Conservation (phyloP, 1,140 invertebrate species). For the Drosophila leontia region DNA sequence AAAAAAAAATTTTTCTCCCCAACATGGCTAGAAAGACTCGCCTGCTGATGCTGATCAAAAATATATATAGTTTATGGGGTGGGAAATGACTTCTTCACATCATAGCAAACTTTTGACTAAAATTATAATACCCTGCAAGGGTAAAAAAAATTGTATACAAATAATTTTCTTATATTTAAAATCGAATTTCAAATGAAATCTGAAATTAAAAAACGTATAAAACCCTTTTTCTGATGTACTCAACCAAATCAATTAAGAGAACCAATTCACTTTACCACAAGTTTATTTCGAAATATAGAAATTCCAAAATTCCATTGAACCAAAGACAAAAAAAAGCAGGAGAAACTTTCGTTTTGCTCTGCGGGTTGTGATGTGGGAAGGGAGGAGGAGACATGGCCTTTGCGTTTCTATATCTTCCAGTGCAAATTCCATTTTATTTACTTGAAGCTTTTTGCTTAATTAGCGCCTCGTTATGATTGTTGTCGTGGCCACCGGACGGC, state of each 20-base stretch:
- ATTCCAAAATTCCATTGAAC: neutral
- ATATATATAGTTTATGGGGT: no score
- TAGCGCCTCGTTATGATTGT: conserved; percentile 67
- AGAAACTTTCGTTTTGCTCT: neutral
- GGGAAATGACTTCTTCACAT: no score
- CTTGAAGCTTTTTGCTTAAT: conserved; percentile 70
- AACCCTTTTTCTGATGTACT: neutral
- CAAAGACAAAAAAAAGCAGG: neutral
- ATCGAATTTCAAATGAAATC: neutral
- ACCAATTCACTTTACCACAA: neutral
- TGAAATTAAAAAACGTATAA: neutral
- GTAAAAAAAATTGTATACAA: neutral
- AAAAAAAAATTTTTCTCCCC: no score
- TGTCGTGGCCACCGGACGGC: conserved; percentile 25
- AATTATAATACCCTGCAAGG: no score
- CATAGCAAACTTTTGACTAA: no score
- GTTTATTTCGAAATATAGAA: neutral
- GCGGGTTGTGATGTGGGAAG: neutral
- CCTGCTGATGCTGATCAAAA: no score
- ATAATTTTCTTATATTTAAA: neutral
- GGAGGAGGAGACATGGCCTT: neutral
- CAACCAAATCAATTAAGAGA: neutral
- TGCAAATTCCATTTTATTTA: conserved; percentile 78
- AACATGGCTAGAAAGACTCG: no score
- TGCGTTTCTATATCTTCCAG: conserved; percentile 41